Evolutionary conservation across 2,888 invertebrate species (phyloP).

Genomic region (Napeogenes inachia): DNA sequence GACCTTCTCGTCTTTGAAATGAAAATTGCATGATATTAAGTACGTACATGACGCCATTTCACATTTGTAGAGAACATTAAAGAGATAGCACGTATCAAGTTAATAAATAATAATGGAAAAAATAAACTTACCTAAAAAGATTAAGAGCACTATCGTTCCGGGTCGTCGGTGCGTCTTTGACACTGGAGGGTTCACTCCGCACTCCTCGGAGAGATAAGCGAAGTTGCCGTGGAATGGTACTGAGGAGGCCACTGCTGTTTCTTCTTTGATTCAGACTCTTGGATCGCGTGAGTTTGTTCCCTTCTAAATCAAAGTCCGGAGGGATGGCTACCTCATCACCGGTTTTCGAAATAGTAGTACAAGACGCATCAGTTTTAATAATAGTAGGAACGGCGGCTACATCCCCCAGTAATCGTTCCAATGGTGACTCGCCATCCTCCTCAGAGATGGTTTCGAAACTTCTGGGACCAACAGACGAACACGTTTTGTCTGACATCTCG

Average conservation of each 20-base stretch:
- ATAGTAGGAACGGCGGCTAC: constrained; percentile 69
- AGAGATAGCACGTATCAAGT: constrained; percentile 21
- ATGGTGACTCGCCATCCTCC: constrained; percentile 68
- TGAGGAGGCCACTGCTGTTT: constrained; percentile 74
- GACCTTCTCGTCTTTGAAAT: constrained; percentile 50
- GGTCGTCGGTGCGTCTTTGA: constrained; percentile 68
- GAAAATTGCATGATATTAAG: constrained; percentile 45
- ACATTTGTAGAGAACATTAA: background rate
- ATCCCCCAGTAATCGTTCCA: constrained; percentile 72
- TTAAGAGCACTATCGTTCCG: constrained; percentile 73
- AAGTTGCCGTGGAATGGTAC: constrained; percentile 73
- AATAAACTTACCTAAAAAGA: constrained; percentile 64
- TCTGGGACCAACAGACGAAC: constrained; percentile 70
- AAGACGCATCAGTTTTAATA: constrained; percentile 67
- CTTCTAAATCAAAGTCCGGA: constrained; percentile 55
- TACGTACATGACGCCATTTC: constrained; percentile 17
- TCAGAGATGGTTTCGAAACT: constrained; percentile 75
- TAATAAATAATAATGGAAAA: background rate
- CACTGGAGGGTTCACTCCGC: constrained; percentile 71
- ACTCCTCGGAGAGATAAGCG: constrained; percentile 72
- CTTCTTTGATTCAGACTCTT: constrained; percentile 71
- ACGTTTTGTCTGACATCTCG: constrained; percentile 72
- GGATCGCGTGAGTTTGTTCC: constrained; percentile 64
- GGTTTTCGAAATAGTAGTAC: constrained; percentile 54
- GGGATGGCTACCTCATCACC: constrained; percentile 58